These are phyloP conservation scores for Stercorarius parasiticus DNA, from an alignment of 2,113 vertebrate species.

Conservation along the genomic window DNA sequence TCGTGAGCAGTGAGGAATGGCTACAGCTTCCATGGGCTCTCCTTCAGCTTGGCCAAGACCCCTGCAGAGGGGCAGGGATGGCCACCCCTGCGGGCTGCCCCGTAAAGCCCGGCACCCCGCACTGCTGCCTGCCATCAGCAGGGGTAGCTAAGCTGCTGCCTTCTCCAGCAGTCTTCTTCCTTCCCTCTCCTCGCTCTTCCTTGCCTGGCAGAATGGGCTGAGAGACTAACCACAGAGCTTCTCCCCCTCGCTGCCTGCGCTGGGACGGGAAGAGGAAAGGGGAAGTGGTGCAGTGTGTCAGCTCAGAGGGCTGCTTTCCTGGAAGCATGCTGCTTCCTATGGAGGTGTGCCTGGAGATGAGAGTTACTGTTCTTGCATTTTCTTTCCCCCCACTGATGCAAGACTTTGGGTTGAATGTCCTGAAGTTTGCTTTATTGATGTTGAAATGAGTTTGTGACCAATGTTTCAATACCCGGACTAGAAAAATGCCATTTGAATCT, in stretches of 20 bases:
- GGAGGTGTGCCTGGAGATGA: background rate
- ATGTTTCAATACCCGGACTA: background rate
- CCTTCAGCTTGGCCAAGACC: background rate
- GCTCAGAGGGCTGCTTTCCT: background rate
- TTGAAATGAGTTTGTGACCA: background rate
- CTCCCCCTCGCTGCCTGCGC: background rate
- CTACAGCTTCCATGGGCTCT: background rate
- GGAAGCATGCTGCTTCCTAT: background rate
- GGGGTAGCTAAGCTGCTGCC: conserved; percentile 11
- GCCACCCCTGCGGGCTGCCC: no score
- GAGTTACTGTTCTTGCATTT: background rate
- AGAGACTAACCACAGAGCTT: background rate
- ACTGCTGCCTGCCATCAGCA: background rate
- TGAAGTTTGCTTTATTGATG: background rate
- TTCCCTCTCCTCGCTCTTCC: background rate
- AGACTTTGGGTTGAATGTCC: background rate
- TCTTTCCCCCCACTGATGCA: background rate
- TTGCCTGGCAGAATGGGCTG: background rate
- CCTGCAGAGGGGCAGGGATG: background rate
- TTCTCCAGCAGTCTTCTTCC: background rate
- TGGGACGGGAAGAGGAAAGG: background rate
- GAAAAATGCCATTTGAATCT: background rate
- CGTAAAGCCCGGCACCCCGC: fast-evolving
- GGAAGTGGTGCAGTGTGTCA: background rate
- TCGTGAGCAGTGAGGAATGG: background rate